Evolutionary conservation across 2,888 invertebrate species (phyloP).

Genomic region (Labia minor): DNA sequence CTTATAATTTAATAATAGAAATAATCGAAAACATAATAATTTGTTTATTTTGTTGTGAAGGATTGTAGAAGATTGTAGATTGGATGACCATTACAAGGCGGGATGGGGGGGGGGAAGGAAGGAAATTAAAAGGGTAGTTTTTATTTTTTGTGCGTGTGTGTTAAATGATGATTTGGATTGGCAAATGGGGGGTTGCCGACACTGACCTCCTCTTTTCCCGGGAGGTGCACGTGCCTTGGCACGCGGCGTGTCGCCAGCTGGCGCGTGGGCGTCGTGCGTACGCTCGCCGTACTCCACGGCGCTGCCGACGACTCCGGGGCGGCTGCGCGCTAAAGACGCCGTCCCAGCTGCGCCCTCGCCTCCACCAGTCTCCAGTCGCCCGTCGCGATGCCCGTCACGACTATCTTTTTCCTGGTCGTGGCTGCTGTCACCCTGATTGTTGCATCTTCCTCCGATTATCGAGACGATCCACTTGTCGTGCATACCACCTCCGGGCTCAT

Average conservation of each 20-base stretch:
- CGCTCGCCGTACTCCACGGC: constrained; percentile 4
- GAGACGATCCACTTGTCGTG: constrained; percentile 64
- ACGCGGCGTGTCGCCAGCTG: not conserved
- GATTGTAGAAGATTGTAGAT: too few species aligned
- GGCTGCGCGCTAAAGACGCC: constrained; percentile 14
- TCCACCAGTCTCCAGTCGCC: not conserved
- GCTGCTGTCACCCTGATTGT: not conserved
- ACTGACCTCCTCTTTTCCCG: not conserved
- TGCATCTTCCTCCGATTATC: constrained; percentile 29
- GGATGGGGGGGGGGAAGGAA: too few species aligned
- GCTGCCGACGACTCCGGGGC: constrained; percentile 13
- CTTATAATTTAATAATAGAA: too few species aligned
- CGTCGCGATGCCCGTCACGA: constrained; percentile 9
- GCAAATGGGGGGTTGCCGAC: too few species aligned
- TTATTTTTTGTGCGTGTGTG: too few species aligned
- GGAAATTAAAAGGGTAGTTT: too few species aligned
- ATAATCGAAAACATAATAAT: too few species aligned
- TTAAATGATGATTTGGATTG: too few species aligned
- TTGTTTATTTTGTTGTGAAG: too few species aligned
- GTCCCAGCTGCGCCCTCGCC: constrained; percentile 13
- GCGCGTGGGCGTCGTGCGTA: constrained; percentile 13
- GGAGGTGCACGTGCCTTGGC: not conserved
- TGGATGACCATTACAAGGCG: too few species aligned
- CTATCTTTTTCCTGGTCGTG: not conserved
- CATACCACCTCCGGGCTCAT: constrained; percentile 73